These are phyloP conservation scores for Chionomys nivalis DNA, from an alignment of 2,113 vertebrate genomes.

Conservation along the genomic window DNA sequence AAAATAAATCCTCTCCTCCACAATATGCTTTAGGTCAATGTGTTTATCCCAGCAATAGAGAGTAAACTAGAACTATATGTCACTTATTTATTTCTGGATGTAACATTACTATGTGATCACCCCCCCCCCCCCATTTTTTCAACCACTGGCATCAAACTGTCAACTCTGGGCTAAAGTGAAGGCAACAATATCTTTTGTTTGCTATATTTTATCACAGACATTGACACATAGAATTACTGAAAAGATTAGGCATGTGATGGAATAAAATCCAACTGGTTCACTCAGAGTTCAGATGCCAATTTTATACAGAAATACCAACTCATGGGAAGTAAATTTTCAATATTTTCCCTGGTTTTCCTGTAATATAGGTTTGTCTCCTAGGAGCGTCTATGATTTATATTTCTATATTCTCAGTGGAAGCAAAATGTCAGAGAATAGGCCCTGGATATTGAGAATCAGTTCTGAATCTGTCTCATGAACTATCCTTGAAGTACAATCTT, in stretches of 20 bases:
- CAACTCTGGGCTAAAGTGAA: not conserved
- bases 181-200: not conserved
- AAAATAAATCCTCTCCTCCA: not conserved
- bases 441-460: not conserved
- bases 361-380: not conserved
- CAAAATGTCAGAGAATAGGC: accelerated
- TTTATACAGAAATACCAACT: not conserved
- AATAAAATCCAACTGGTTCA: not conserved
- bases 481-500: not conserved
- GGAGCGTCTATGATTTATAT: not conserved
- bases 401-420: not conserved
- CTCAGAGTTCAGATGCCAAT: not conserved
- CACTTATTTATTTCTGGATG: not conserved
- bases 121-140: not conserved
- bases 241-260: not conserved
- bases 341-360: not conserved
- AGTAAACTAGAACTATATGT: not conserved
- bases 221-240: not conserved
- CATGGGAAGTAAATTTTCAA: not conserved
- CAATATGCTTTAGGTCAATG: not conserved
- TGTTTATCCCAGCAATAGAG: not conserved
- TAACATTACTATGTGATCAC: not conserved
- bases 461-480: not conserved
- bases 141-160: not conserved
- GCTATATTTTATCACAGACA: not conserved